These are phyloP conservation scores for Dipodomys stephensi DNA, from an alignment of 2,113 vertebrate genomes.

Conservation along the genomic window DNA sequence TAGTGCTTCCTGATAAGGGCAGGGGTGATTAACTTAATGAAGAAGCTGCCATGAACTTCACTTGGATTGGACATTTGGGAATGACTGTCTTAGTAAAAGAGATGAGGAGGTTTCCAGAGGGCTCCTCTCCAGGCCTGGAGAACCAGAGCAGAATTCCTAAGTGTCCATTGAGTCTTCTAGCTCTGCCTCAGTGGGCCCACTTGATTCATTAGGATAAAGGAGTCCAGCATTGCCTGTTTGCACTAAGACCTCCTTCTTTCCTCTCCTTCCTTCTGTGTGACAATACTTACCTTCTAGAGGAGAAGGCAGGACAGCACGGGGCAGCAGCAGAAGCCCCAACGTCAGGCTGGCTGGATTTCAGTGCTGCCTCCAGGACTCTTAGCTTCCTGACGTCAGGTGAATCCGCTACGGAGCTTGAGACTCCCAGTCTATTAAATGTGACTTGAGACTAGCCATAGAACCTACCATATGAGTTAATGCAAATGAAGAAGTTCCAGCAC, in stretches of 20 bases:
- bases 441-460: neutral
- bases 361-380: neutral
- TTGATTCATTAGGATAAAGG: neutral
- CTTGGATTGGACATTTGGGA: neutral
- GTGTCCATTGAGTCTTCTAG: too few species aligned
- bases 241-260: neutral
- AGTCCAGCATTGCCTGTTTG: too few species aligned
- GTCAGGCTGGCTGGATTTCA: neutral
- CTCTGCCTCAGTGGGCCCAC: neutral
- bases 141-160: neutral
- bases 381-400: neutral
- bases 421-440: neutral
- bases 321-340: neutral
- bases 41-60: fast-evolving
- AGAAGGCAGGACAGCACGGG: neutral
- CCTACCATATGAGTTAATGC: neutral
- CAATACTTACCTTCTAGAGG: neutral
- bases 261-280: neutral
- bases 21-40: neutral
- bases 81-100: neutral
- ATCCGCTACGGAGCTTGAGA: neutral
- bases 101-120: fast-evolving
- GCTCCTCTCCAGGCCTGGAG: neutral
- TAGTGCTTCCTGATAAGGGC: neutral
- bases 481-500: neutral